These are phyloP conservation scores for Cephus pygmeus DNA, from an alignment of 2,888 invertebrate genomes.

Conservation along the genomic window DNA sequence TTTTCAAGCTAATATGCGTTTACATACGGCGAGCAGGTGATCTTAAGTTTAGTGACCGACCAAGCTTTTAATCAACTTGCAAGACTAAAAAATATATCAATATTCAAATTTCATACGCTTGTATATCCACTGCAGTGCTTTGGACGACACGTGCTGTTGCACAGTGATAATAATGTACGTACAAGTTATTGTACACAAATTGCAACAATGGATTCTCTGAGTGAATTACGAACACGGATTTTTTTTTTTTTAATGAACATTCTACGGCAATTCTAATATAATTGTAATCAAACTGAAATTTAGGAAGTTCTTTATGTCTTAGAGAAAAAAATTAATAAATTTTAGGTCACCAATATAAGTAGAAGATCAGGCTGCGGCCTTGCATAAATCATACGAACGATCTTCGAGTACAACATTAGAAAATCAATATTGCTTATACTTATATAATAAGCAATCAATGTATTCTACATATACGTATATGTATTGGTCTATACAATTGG, in stretches of 20 bases:
- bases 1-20: constrained; percentile 41
- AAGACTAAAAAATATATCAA: not conserved
- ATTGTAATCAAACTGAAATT: not conserved
- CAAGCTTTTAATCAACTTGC: constrained; percentile 12
- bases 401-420: constrained; percentile 33
- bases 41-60: constrained; percentile 52
- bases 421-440: constrained; percentile 13
- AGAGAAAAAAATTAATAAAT: not conserved
- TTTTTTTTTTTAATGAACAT: not conserved
- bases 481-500: not conserved
- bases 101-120: not conserved
- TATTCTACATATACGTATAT: not conserved
- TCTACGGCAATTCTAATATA: not conserved
- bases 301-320: not conserved
- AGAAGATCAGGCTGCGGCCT: constrained; percentile 46
- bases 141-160: not conserved
- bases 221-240: not conserved
- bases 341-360: constrained; percentile 42
- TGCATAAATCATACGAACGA: constrained; percentile 38
- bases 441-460: constrained; percentile 9
- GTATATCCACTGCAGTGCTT: not conserved
- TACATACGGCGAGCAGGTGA: constrained; percentile 40
- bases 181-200: not conserved
- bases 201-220: not conserved
- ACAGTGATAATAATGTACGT: not conserved